Base-by-base conservation (phyloP, 1,140 invertebrate genomes). In the Neodiprion lecontei region DNA sequence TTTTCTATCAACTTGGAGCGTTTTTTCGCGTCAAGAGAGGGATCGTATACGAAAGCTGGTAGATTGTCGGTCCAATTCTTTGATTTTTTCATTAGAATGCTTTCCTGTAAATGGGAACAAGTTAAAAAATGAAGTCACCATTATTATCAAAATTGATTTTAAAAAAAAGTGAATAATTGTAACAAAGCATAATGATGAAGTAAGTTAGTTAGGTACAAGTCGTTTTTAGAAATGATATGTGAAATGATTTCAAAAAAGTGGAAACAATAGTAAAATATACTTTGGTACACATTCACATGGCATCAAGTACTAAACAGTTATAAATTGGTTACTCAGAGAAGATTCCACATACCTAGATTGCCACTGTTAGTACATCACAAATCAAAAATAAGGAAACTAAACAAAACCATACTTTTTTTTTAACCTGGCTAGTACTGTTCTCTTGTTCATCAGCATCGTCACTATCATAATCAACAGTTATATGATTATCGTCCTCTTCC, bases 1-100 rank as follows among this genome's bases (percentile, higher is more conserved):
- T 96, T 96, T 87, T 99, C 97, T 78, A 99, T 96, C n/a, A 98
- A 90, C 82, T 97, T 95, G 9, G 96, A 96, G 65, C 97, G 91
- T 82, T 95, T 95, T 82, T 96, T 96, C 0, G 96, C 93, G 86
- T 98, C 96, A 53, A 98, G 89, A 3, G 91, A 92, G 1, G 94
- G 91, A 90, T 98, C 96, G 81, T 96, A 95, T 9, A 97, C 92
- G 86, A 97, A 97, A 1, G 94, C 91, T 0, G 96, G 96, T 49
- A 97, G 86, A 85, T 91, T 94, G 81, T 93, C 95, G 9, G 92
- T 90, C 82, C 90, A 91, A 70, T 91, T 92, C 75, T 91, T 90
- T 0, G 89, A 90, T 75, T 90, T 88, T 75, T 91, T 91, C 74
- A 91, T 88, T 69, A 92, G 82, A 79, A 94, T 92, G 80, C 92